phyloP scores from a whole-genome alignment of 2,888 invertebrate species.

The Yponomeuta malinellus region DNA sequence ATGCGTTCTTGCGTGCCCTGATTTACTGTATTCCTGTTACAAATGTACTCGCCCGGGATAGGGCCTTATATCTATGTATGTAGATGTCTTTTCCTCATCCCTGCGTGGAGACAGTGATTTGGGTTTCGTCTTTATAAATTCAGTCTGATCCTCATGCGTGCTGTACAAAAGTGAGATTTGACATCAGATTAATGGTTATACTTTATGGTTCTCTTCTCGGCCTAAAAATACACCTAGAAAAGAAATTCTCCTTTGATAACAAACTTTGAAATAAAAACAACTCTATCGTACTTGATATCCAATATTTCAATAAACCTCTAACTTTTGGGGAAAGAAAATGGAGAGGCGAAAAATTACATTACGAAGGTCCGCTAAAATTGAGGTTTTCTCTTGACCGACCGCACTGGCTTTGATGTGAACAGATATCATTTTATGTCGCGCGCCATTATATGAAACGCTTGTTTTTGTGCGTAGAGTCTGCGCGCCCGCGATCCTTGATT shows the following conservation, averaged over 20 bases:
- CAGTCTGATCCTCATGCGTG: not conserved
- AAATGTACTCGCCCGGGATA: conserved; percentile 53
- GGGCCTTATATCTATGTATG: conserved; percentile 21
- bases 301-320: conserved; percentile 69
- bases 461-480: not conserved
- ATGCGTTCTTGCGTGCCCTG: conserved; percentile 36
- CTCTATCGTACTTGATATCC: conserved; percentile 67
- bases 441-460: conserved; percentile 21
- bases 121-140: not conserved
- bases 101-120: conserved; percentile 13
- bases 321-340: conserved; percentile 64
- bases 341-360: conserved; percentile 69
- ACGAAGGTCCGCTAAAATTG: conserved; percentile 61
- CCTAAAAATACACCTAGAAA: not conserved
- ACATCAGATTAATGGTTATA: not conserved
- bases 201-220: not conserved
- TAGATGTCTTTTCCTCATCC: conserved; percentile 19
- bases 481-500: not conserved
- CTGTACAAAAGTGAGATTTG: not conserved
- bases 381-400: conserved; percentile 43
- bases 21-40: conserved; percentile 44
- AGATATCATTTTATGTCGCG: conserved; percentile 26
- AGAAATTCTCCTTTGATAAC: not conserved
- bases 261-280: conserved; percentile 67
- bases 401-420: conserved; percentile 32